phyloP scores from a whole-genome alignment of 2,113 vertebrate species.

The Gorsachius goisagi region DNA sequence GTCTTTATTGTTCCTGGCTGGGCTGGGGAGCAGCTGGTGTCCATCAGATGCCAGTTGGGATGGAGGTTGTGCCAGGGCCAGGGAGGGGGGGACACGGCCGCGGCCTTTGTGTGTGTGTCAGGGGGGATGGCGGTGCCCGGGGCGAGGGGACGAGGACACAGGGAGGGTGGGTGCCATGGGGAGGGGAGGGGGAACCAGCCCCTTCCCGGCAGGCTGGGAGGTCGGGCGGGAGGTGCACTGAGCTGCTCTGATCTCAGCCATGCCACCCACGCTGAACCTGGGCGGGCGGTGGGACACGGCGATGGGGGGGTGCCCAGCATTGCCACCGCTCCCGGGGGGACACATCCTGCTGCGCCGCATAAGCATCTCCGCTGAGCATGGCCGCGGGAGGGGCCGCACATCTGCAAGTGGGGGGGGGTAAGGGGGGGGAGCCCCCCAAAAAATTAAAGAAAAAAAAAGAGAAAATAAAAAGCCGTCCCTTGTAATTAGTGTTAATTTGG shows the following conservation, averaged over 20 bases:
- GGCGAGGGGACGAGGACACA: neutral
- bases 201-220: slow-evolving; percentile 60
- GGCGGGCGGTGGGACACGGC: neutral
- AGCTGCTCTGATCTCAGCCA: slow-evolving; percentile 49
- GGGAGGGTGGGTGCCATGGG: neutral
- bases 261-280: slow-evolving; percentile 47
- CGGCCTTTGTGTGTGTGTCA: slow-evolving; percentile 33
- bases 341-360: neutral
- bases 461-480: slow-evolving; percentile 60
- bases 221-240: slow-evolving; percentile 32
- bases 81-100: neutral
- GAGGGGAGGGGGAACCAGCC: neutral
- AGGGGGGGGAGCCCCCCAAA: neutral
- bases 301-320: neutral
- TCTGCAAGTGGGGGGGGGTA: neutral
- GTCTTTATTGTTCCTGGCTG: slow-evolving; percentile 56
- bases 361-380: neutral
- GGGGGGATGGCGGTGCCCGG: neutral
- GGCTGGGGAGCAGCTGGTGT: slow-evolving; percentile 54
- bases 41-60: slow-evolving; percentile 65
- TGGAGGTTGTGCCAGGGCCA: slow-evolving; percentile 46
- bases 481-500: slow-evolving; percentile 76
- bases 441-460: neutral
- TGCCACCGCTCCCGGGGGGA: neutral
- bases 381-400: neutral